Base-by-base conservation (phyloP, 2,888 invertebrate species). In the Sesamia inferens region DNA sequence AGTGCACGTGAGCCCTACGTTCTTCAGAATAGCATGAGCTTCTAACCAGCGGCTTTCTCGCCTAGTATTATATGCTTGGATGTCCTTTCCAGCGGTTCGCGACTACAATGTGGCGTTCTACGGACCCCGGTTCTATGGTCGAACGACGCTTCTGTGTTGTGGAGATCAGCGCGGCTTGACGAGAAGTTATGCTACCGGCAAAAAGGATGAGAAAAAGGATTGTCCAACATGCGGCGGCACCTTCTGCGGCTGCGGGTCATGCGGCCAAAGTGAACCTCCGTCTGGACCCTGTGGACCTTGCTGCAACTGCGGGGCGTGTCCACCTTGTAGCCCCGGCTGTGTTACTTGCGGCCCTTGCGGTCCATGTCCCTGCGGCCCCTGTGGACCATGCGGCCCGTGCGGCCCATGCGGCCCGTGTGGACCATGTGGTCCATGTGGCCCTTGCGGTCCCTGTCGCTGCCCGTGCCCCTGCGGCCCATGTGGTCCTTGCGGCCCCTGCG, bases 61-160 rank as follows among this genome's bases (percentile, higher is more conserved):
- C 90, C 90, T 87, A 92, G 95, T 95, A 94, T 95, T 94, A 93
- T 93, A 94, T 85, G 91, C 91, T 88, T 92, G 93, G 94, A 90
- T 92, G 92, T 94, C 91, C 90, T 93, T 95, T 95, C 86, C 95
- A 95, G 95, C 89, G 87, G 79, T 78, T 75, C 79, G 69, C 78
- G 84, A 84, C 76, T 77, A 76, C 63, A 71, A 83, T 68, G 39
- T 62, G 71, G 83, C 76, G 78, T 88, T 87, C 79, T 87, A 88
- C 78, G 84, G 81, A 51, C 67, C 83, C 5, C 59, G 78, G 68
- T 68, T 71, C 77, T 70, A 79, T 66, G 90, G 89, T 22, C 85
- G 82, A 71, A 88, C 87, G 54, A 76, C 83, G 59, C 84, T 88
- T 61, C 87, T 90, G 57, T 90, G 90, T 85, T 90, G 91, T 74